Evolutionary conservation across 2,888 invertebrate genomes (phyloP), one percentile per base, ranked within the genome.

Genomic region (Lepidonotus clava): DNA sequence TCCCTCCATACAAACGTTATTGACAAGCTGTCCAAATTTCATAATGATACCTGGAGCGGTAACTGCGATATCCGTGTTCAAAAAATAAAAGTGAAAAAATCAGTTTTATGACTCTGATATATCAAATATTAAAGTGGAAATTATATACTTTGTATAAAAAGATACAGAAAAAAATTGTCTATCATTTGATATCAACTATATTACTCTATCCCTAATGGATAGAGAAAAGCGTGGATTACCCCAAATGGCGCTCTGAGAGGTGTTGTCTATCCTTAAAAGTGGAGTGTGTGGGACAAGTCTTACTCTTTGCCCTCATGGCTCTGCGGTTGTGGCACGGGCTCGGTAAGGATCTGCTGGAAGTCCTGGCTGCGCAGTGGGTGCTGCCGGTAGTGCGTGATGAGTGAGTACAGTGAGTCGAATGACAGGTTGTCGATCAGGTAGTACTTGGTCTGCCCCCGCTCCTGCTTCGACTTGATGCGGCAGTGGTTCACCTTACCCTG

Each of bases 301-400:
- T 90, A 94, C 94, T 97, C 97, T 94, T 97, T 97, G 87, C 96
- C 97, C 93, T 98, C 98, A 91, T 99, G 98, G 92, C 97, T 97
- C 92, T 97, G 97, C 32, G 98, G 98, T 93, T 98, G 98, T 0
- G 98, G 98, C 0, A 98, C 98, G 0, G 98, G 98, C 93, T 98
- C 97, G 91, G 96, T 96, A 0, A 99, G 95, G 0, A 96, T 97
- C 90, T 98, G 97, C 41, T 97, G 96, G 94, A 98, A 98, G 94
- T 98, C 97, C 92, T 97, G 97, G 93, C 98, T 98, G 51, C 97
- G 95, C 83, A 99, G 95, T 86, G 98, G 97, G 94, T 97, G 96
- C 89, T 96, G 96, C 85, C 97, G 96, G 94, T 99, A 99, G 94
- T 98, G 96, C 41, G 97, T 97, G 88, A 99, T 98, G 84, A 99